A percentile compares a stretch with the other conserved stretches of the same genome.
Evolutionary conservation across 2,888 invertebrate species (phyloP).

Genomic region (Agrotis ipsilon): DNA sequence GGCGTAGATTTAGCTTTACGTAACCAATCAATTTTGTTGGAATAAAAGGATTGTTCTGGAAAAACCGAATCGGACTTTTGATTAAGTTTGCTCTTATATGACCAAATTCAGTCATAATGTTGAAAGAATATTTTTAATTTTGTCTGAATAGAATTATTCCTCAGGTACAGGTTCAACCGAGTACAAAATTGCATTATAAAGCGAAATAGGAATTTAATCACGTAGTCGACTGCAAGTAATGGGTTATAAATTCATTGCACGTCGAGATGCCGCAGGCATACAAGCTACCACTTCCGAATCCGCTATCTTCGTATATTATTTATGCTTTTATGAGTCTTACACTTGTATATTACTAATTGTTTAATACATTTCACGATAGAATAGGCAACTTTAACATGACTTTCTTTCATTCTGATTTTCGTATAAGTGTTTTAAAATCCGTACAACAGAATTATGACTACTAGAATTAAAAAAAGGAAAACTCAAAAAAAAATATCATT

Average conservation of each 20-base stretch:
- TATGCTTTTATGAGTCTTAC: slow-evolving; percentile 25
- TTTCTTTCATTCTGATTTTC: neutral
- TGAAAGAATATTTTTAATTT: slow-evolving; percentile 3
- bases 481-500: too few relatives aligned
- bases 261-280: slow-evolving; percentile 54
- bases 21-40: slow-evolving; percentile 47
- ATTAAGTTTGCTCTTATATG: neutral
- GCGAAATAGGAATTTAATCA: slow-evolving; percentile 70
- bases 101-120: neutral
- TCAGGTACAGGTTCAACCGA: slow-evolving; percentile 34
- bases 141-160: neutral
- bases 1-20: slow-evolving; percentile 43
- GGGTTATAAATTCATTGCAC: slow-evolving; percentile 71
- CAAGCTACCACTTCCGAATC: slow-evolving; percentile 40
- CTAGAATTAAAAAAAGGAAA: neutral
- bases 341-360: slow-evolving; percentile 5
- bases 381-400: neutral
- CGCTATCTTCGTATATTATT: slow-evolving; percentile 26
- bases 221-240: slow-evolving; percentile 57
- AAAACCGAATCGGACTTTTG: slow-evolving; percentile 8
- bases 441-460: neutral
- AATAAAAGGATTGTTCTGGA: slow-evolving; percentile 29
- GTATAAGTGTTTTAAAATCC: neutral
- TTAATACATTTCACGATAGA: neutral
- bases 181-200: slow-evolving; percentile 55